Percentiles rank a stretch among this genome's conserved stretches.
phyloP scores from a whole-genome alignment of 2,797 vertebrate species.

The Chrosomus eos region DNA sequence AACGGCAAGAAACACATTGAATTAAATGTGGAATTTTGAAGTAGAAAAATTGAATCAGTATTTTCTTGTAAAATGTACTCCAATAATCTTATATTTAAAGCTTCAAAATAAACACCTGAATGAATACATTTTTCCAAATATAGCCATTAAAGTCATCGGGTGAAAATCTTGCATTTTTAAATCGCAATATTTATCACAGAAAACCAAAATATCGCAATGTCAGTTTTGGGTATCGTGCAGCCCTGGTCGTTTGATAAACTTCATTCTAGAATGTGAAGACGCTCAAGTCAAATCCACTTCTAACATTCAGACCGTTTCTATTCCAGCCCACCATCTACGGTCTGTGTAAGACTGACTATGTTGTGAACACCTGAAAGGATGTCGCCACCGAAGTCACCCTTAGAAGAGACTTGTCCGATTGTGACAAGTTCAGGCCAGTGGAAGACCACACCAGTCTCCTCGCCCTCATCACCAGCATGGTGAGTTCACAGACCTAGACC shows the following conservation, averaged over 20 bases:
- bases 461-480: slow-evolving; percentile 87
- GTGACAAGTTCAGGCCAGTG: slow-evolving; percentile 84
- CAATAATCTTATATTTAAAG: too few relatives aligned
- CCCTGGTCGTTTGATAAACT: slow-evolving; percentile 64
- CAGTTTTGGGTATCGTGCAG: too few relatives aligned
- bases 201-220: neutral
- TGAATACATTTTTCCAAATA: too few relatives aligned
- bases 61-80: too few relatives aligned
- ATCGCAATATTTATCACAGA: neutral
- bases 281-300: neutral
- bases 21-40: too few relatives aligned
- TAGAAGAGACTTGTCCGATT: slow-evolving; percentile 83
- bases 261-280: neutral
- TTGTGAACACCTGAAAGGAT: slow-evolving; percentile 76
- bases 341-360: slow-evolving; percentile 83
- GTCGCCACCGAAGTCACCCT: slow-evolving; percentile 83
- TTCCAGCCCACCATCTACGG: slow-evolving; percentile 90
- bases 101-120: too few relatives aligned
- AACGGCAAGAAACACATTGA: too few relatives aligned
- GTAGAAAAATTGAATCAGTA: too few relatives aligned
- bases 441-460: slow-evolving; percentile 86
- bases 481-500: slow-evolving; percentile 66
- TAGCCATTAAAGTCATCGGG: too few relatives aligned
- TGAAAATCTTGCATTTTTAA: neutral
- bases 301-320: neutral